Conservation (phyloP, 2,797 vertebrate species). For the Gymnopithys bicolor region DNA sequence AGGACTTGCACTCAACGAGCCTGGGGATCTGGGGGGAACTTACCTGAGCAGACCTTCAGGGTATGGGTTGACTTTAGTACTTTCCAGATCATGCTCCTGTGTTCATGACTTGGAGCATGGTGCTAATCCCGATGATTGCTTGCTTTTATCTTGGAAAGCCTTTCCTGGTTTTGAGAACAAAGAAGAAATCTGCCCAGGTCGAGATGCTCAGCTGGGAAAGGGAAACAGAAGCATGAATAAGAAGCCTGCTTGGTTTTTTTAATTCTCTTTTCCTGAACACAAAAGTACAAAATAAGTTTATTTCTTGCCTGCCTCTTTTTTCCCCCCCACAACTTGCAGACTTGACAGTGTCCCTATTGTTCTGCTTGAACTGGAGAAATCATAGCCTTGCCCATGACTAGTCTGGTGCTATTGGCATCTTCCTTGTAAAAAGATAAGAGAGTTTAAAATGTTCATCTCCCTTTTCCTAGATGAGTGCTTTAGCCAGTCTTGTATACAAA, state of each 20-base stretch:
- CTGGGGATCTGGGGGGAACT: neutral
- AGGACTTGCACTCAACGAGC: neutral
- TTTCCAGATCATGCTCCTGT: neutral
- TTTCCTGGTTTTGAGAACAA: slow-evolving; percentile 1
- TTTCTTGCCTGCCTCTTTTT: neutral
- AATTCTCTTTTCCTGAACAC: neutral
- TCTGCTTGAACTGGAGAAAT: neutral
- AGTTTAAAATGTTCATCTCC: neutral
- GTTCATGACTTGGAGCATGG: neutral
- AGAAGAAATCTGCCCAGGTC: neutral
- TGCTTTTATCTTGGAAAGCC: neutral
- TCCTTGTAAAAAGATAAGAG: neutral
- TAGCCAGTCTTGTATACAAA: neutral
- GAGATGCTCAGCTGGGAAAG: neutral
- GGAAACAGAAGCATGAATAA: neutral
- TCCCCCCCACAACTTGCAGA: neutral
- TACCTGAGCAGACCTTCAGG: neutral
- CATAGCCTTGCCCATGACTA: neutral
- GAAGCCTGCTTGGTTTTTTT: neutral
- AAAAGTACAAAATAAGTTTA: neutral
- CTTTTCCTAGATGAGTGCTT: neutral
- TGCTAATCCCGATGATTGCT: neutral
- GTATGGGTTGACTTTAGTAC: neutral
- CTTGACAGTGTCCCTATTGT: neutral
- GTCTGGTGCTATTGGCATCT: neutral